Conservation (phyloP, 2,113 vertebrate genomes). For the Ifrita kowaldi region DNA sequence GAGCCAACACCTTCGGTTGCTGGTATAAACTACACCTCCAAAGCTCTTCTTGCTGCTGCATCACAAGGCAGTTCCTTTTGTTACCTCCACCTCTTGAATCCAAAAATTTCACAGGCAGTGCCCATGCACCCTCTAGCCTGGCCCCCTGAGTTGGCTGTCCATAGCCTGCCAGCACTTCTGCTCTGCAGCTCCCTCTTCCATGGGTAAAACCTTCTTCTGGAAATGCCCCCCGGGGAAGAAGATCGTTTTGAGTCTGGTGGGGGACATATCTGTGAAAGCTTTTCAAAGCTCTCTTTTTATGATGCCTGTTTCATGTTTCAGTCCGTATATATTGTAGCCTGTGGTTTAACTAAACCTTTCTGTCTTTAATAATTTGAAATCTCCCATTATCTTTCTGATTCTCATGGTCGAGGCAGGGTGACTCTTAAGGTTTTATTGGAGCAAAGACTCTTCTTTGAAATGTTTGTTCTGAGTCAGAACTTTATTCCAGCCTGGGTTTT, state of each 20-base stretch:
- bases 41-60: neutral
- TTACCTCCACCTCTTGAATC: neutral
- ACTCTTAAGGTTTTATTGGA: neutral
- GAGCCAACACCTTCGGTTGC: neutral
- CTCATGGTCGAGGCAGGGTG: neutral
- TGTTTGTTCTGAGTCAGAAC: neutral
- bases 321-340: neutral
- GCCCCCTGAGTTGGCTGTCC: neutral
- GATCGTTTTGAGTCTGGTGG: neutral
- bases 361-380: neutral
- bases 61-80: neutral
- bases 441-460: neutral
- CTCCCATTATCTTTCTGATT: neutral
- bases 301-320: neutral
- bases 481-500: neutral
- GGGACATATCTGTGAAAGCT: neutral
- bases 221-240: neutral
- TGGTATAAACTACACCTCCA: neutral
- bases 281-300: neutral
- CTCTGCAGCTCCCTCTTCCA: neutral
- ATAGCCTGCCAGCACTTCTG: neutral
- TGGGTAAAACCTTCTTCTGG: neutral
- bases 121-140: neutral
- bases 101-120: neutral
- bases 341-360: neutral